Base-by-base conservation (phyloP, 2,888 invertebrate species). In the Nemoura dubitans region DNA sequence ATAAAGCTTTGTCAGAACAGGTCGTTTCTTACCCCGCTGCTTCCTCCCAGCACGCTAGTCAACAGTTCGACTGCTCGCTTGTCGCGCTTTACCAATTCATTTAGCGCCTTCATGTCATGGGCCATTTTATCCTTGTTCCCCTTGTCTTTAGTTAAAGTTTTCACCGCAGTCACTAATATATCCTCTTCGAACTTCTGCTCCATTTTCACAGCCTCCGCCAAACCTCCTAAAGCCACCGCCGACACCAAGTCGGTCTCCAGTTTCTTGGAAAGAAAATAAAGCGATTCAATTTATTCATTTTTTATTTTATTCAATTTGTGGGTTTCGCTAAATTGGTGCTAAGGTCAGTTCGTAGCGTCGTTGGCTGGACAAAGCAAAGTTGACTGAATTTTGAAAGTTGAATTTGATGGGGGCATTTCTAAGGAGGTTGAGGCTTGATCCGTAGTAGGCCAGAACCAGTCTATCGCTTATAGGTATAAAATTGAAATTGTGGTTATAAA, bases 111-210 rank as follows among this genome's bases (percentile, higher is more conserved):
- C 83, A 86, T 78, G 83, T 88, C 88, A 14, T 16, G 84, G 27
- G 85, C 81, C 42, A 82, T 86, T 36, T 85, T 86, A 29, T 29
- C 76, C 36, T 25, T 78, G 81, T 88, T 84, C 3, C 88, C 87
- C 30, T 87, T 86, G 76, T 88, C 87, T 29, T 85, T 85, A 16
- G 28, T 28, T 76, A 88, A 83, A 26, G 86, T 85, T 43, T 30
- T 84, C 43, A 88, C 87, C 0, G 88, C 87, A 7, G 80, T 81
- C 25, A n/a, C 43, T 7, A 88, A 85, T 26, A 88, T 88, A 76
- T 88, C 86, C 85, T 88, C 87, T 81, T 88, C 88, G 27, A 88
- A 83, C n/a, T 86, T 26, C 87, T 88, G 88, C 81, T 88, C 87
- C 86, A 88, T 83, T 16, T 86, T 83, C 16, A 88, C 87, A 5